phyloP scores from a whole-genome alignment of 2,113 vertebrate species.

The Ictalurus punctatus region DNA sequence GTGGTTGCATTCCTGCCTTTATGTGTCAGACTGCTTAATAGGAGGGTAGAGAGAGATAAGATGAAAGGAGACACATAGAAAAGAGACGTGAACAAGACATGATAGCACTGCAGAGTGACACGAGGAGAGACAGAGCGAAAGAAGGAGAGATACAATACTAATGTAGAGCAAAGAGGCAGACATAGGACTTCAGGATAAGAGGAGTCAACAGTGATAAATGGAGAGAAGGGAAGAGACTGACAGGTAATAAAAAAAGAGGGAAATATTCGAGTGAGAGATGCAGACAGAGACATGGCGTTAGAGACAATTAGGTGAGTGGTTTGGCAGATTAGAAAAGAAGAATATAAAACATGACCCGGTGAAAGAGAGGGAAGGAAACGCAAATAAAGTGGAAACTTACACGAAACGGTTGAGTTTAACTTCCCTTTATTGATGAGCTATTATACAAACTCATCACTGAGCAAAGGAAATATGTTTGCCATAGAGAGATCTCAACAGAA shows the following conservation, averaged over 20 bases:
- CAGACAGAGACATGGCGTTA: not conserved
- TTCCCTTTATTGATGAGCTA: not conserved
- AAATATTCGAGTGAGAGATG: not conserved
- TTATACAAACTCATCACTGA: not conserved
- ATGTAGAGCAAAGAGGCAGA: not conserved
- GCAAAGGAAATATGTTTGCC: not conserved
- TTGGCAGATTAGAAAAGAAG: not conserved
- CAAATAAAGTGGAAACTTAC: not conserved
- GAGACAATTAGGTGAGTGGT: too few relatives aligned
- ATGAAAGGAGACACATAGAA: not conserved
- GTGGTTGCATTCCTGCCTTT: slow-evolving; percentile 14
- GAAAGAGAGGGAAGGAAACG: not conserved
- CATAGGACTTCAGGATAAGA: not conserved
- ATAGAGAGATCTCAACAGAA: not conserved
- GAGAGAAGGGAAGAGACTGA: not conserved
- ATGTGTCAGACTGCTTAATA: slow-evolving; percentile 25
- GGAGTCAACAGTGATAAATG: slow-evolving; percentile 3
- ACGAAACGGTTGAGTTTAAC: not conserved
- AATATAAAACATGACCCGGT: not conserved
- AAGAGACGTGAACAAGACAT: not conserved
- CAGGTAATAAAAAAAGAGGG: not conserved
- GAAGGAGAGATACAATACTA: not conserved
- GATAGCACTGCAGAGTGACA: not conserved
- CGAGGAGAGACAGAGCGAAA: not conserved
- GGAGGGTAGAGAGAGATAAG: not conserved